Base-by-base conservation (phyloP, 30 jellyfish, hydroid and myxozoan genomes). In the Aurelia aurita complex sp. Pacific region DNA sequence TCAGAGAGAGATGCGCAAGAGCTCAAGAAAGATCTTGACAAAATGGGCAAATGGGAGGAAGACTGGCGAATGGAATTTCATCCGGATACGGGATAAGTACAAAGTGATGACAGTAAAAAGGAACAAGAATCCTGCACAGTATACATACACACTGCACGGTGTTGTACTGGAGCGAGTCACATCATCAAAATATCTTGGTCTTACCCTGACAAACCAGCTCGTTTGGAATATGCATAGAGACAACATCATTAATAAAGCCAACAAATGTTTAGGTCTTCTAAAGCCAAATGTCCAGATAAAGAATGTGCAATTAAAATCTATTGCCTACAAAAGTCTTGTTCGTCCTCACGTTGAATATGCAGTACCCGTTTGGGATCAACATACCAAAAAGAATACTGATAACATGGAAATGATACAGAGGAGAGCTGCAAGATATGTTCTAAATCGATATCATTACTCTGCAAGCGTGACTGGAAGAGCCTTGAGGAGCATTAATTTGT, bases 211-310 rank as follows among this genome's bases (percentile, higher is more conserved):
- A 71, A 18, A 29, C n/a, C 19, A 71, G 33, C 69, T 71, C 13
- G 23, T 10, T 11, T 71, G 81, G 81, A 71, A 71, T 18, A 17
- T 18, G 67, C 81, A 71, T 38, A 0, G 0, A 13, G 43, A 71
- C 43, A 71, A 71, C 68, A 71, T 71, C 81, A 71, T 68, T 15
- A 18, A 17, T 71, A 71, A 71, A 38, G 81, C 81, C 67, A 71
- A 71, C 23, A 71, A n/a, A 66, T 11, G 67, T 55, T 55, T 55
- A 17, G 67, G 67, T 55, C 67, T 55, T 55, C 67, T 55, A 55
- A 55, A 55, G 67, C 67, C 13, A 55, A 55, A 55, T 55, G 67
- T 55, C 67, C 16, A 17, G 13, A 23, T 23, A 23, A 23, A 23
- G 29, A 23, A 23, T 23, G 29, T 23, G 29, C 29, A 23, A 23